phyloP scores from a whole-genome alignment of 2,113 vertebrate species.

The Coracopsis vasa region DNA sequence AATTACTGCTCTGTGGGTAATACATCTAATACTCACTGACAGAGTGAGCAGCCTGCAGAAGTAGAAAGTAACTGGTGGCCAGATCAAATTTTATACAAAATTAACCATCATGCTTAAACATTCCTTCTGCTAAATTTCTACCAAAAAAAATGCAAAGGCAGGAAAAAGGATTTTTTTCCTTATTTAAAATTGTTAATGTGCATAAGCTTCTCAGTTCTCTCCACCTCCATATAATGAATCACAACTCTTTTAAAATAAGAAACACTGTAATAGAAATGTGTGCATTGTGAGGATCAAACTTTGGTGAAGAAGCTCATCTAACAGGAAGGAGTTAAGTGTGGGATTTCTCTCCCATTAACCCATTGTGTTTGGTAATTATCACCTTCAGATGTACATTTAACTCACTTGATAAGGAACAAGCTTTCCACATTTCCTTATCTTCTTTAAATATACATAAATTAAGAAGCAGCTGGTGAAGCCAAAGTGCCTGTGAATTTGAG shows the following conservation, averaged over 20 bases:
- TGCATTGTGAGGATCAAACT: background rate
- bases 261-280: background rate
- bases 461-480: slow-evolving; percentile 31
- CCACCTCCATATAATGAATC: slow-evolving; percentile 27
- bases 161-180: background rate
- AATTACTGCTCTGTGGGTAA: slow-evolving; percentile 82
- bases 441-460: slow-evolving; percentile 4
- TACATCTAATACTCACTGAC: slow-evolving; percentile 81
- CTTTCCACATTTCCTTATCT: background rate
- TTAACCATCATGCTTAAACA: slow-evolving; percentile 67
- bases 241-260: slow-evolving; percentile 19
- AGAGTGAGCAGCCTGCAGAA: slow-evolving; percentile 74
- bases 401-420: background rate
- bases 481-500: background rate
- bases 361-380: background rate
- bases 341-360: slow-evolving; percentile 24
- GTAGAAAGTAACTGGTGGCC: slow-evolving; percentile 74
- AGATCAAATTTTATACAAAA: slow-evolving; percentile 79
- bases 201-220: slow-evolving; percentile 1
- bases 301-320: background rate
- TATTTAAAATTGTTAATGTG: background rate
- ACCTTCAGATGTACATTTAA: background rate
- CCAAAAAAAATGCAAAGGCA: slow-evolving; percentile 47
- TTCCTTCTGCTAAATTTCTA: slow-evolving; percentile 57
- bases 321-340: slow-evolving; percentile 5